Percentiles rank a stretch among this genome's conserved stretches.
Evolutionary conservation across 2,797 vertebrate species (phyloP).

Genomic region (Vultur gryphus): DNA sequence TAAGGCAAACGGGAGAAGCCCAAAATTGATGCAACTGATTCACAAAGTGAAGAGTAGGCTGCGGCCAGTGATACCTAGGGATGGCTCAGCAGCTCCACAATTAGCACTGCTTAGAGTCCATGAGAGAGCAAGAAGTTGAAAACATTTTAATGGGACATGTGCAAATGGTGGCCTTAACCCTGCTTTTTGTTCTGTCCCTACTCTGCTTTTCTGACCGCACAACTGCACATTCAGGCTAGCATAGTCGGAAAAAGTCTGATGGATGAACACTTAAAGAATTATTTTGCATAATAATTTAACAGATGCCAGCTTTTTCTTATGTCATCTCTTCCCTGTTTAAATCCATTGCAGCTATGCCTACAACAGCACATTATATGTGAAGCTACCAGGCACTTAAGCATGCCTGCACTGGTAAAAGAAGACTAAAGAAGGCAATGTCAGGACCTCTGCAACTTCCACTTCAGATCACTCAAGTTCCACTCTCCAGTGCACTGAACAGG

Average conservation of each 20-base stretch:
- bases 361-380: neutral
- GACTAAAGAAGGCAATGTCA: accelerated
- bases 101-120: neutral
- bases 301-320: neutral
- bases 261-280: neutral
- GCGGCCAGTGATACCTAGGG: neutral
- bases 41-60: neutral
- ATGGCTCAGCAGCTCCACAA: neutral
- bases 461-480: neutral
- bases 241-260: neutral
- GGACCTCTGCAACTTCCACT: neutral
- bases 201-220: neutral
- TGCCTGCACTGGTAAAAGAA: neutral
- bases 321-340: neutral
- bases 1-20: neutral
- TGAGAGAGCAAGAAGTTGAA: neutral
- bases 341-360: neutral
- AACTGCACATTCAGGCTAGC: neutral
- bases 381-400: neutral
- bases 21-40: neutral
- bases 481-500: neutral
- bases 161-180: neutral
- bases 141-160: neutral
- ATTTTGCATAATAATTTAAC: neutral
- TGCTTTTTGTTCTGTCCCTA: neutral